Base-by-base conservation (phyloP, 2,113 vertebrate species). In the Pyrgilauda ruficollis region DNA sequence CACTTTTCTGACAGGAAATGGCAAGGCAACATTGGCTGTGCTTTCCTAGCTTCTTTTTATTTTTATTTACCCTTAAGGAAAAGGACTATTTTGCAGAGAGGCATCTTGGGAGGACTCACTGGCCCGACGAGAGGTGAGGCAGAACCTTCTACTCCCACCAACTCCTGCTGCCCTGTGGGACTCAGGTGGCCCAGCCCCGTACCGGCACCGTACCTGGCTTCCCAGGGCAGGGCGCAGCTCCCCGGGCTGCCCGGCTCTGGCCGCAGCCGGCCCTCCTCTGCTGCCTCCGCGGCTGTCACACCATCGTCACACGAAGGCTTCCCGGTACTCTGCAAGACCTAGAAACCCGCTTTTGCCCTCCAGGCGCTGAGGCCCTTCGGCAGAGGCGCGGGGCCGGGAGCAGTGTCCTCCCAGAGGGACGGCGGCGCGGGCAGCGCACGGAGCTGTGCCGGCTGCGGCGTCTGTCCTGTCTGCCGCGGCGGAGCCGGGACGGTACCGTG, bases 351-450 rank as follows among this genome's bases (percentile, higher is more conserved):
- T 90, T 94, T 52, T 15, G 28, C 58, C 17, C 20, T 28, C 2
- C 1, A 0, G 87, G 67, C 0, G 1, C 53, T 1, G 87, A 72
- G 0, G 4, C 79, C 62, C 44, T 82, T 49, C 3, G 53, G 75
- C 63, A 11, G 78, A 72, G 37, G 31, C 3, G 3, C 14, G 78
- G 19, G 13, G 58, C 58, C 0, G 58, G 78, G 24, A 31, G 21
- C 39, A 55, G 58, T 0, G 1, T 82, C 82, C 9, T n/a, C 52
- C 77, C 73, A 1, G 64, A 73, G 0, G 64, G 68, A 5, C 18
- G 19, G 28, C 7, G 27, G 33, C 2, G 7, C 0, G 20, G 79
- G 75, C 52, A 31, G 56, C 2, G 55, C 30, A 55, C 20, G 0
- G 53, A 70, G 47, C 33, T 43, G 55, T 30, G 64, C 50, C 1